These are phyloP conservation scores for Petrocephalus zakoni DNA, from an alignment of 2,113 vertebrate species.

Conservation along the genomic window DNA sequence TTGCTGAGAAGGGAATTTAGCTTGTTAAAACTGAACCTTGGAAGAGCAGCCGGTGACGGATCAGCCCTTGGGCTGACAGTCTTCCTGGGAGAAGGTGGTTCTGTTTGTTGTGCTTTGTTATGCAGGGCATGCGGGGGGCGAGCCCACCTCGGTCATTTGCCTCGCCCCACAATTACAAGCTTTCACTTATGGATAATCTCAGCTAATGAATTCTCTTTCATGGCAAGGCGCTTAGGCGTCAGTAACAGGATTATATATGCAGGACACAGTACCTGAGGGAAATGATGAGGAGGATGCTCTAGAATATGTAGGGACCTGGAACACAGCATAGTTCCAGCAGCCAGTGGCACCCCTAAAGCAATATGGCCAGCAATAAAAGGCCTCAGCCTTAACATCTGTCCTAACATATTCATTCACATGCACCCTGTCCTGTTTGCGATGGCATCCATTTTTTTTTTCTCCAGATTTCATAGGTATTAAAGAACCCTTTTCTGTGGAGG, in stretches of 20 bases:
- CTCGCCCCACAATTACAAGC: background rate
- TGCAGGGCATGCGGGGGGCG: background rate
- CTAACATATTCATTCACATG: background rate
- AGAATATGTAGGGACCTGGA: background rate
- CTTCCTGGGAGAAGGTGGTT: background rate
- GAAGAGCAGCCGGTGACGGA: slow-evolving; percentile 10
- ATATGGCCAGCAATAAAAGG: background rate
- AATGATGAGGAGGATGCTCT: slow-evolving; percentile 23
- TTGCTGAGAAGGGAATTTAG: slow-evolving; percentile 35
- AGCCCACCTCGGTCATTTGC: background rate
- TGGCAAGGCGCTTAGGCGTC: slow-evolving; percentile 49
- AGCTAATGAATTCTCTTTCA: slow-evolving; percentile 59
- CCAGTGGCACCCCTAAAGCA: background rate
- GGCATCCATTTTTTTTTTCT: background rate
- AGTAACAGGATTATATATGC: slow-evolving; percentile 39
- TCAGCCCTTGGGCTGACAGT: background rate
- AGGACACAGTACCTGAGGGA: slow-evolving; percentile 33
- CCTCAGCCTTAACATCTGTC: background rate
- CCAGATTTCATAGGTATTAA: background rate
- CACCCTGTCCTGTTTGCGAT: background rate
- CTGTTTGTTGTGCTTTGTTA: background rate
- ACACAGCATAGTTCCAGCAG: background rate
- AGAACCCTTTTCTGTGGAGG: background rate
- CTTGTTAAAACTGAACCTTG: slow-evolving; percentile 38
- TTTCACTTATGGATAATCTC: slow-evolving; percentile 51